A percentile compares a stretch with the other conserved stretches of the same genome.
phyloP scores from a whole-genome alignment of 2,888 invertebrate genomes.

The Cylloceria caligata region DNA sequence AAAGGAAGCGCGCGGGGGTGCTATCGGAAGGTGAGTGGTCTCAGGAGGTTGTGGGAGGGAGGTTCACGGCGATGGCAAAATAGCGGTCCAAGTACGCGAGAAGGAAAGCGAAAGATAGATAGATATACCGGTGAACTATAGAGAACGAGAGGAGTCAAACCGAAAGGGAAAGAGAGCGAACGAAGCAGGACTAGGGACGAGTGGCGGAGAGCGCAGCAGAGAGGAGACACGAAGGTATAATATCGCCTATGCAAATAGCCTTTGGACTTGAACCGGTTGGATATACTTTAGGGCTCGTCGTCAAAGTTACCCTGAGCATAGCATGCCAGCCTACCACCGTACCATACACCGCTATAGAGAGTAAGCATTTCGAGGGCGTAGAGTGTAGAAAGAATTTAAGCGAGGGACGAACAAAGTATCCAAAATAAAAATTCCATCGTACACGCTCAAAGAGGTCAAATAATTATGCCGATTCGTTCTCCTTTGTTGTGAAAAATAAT shows the following conservation, averaged over 20 bases:
- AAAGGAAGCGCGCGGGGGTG: constrained; percentile 43
- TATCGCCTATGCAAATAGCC: constrained; percentile 85
- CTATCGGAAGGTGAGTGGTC: constrained; percentile 69
- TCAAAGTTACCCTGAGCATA: constrained; percentile 47
- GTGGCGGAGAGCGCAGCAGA: constrained; percentile 21
- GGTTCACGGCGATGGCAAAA: constrained; percentile 51
- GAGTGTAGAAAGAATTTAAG: neutral
- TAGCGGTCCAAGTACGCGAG: constrained; percentile 25
- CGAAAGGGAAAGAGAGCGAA: constrained; percentile 66
- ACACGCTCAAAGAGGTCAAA: too few relatives aligned
- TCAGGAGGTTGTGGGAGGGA: constrained; percentile 58
- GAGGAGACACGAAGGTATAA: constrained; percentile 79
- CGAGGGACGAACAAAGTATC: too few relatives aligned
- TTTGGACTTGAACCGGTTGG: constrained; percentile 84
- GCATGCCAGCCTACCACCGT: neutral
- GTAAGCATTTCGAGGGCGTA: neutral
- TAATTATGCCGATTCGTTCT: constrained; percentile 1
- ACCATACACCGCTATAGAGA: neutral
- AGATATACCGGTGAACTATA: constrained; percentile 24
- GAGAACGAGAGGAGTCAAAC: constrained; percentile 63
- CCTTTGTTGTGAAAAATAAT: constrained; percentile 1
- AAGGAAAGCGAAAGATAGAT: constrained; percentile 51
- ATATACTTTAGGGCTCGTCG: constrained; percentile 79
- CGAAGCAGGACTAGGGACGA: constrained; percentile 16
- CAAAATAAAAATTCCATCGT: too few relatives aligned